Conservation (phyloP, 2,888 invertebrate species). For the Chorisops tibialis region DNA sequence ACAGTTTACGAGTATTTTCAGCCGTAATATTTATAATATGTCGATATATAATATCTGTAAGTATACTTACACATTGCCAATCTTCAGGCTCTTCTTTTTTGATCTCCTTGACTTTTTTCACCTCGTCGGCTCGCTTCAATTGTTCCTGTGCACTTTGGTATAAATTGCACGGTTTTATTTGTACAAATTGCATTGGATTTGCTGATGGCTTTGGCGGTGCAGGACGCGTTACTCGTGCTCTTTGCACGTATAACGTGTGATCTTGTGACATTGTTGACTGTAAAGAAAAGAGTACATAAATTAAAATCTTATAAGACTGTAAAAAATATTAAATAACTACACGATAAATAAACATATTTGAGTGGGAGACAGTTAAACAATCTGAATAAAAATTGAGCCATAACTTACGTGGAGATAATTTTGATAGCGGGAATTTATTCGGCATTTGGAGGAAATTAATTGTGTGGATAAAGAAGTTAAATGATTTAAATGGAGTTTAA, state of each 20-base stretch:
- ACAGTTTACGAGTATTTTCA: not conserved
- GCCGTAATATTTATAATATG: not conserved
- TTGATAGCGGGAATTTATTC: too few species aligned
- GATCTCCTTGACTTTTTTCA: slow-evolving; percentile 77
- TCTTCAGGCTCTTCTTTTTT: slow-evolving; percentile 81
- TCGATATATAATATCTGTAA: not conserved
- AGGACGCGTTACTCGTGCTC: slow-evolving; percentile 62
- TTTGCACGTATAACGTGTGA: slow-evolving; percentile 51
- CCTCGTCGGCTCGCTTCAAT: slow-evolving; percentile 78
- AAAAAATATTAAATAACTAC: not conserved
- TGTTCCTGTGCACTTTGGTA: slow-evolving; percentile 83
- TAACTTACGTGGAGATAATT: not conserved
- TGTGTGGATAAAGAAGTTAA: not conserved
- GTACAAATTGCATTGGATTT: slow-evolving; percentile 85
- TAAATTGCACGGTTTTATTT: slow-evolving; percentile 82
- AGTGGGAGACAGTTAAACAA: too few species aligned
- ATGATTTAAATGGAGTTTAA: not conserved
- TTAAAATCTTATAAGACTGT: not conserved
- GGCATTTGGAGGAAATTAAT: too few species aligned
- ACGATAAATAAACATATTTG: too few species aligned
- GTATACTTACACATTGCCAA: slow-evolving; percentile 79
- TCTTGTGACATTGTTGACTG: slow-evolving; percentile 51
- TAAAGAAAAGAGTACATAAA: slow-evolving; percentile 33
- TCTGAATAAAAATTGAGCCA: not conserved
- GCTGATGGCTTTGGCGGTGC: slow-evolving; percentile 79